phyloP scores from a whole-genome alignment of 2,113 vertebrate genomes.

The Oncorhynchus tshawytscha region DNA sequence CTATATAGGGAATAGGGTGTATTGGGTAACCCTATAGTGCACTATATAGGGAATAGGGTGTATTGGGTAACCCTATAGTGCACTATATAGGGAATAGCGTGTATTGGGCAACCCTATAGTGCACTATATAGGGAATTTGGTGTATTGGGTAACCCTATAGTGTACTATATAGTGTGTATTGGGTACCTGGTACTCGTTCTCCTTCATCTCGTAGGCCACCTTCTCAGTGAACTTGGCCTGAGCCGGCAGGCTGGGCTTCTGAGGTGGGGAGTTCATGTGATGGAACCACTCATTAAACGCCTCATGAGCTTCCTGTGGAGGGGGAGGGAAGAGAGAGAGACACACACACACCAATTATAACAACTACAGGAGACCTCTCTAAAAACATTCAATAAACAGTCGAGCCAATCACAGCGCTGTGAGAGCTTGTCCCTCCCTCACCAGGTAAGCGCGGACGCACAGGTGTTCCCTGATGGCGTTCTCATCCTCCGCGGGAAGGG shows the following conservation, averaged over 20 bases:
- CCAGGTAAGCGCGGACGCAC: constrained; percentile 95
- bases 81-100: too few relatives aligned
- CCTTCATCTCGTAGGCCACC: constrained; percentile 93
- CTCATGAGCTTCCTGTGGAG: constrained; percentile 90
- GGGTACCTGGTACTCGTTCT: constrained; percentile 88
- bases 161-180: background rate
- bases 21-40: too few relatives aligned
- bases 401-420: background rate
- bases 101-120: too few relatives aligned
- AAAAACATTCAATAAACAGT: too few relatives aligned
- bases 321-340: background rate
- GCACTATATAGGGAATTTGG: too few relatives aligned
- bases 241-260: constrained; percentile 81
- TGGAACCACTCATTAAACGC: constrained; percentile 96
- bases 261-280: constrained; percentile 88
- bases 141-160: too few relatives aligned
- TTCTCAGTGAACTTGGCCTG: constrained; percentile 91
- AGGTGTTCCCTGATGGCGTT: constrained; percentile 94
- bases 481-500: constrained; percentile 87
- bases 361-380: too few relatives aligned
- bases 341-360: background rate
- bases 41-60: too few relatives aligned
- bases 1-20: too few relatives aligned
- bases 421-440: constrained; percentile 55
- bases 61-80: constrained; percentile 28